Evolutionary conservation across 2,797 vertebrate genomes (phyloP).

Genomic region (Hydrolagus colliei): DNA sequence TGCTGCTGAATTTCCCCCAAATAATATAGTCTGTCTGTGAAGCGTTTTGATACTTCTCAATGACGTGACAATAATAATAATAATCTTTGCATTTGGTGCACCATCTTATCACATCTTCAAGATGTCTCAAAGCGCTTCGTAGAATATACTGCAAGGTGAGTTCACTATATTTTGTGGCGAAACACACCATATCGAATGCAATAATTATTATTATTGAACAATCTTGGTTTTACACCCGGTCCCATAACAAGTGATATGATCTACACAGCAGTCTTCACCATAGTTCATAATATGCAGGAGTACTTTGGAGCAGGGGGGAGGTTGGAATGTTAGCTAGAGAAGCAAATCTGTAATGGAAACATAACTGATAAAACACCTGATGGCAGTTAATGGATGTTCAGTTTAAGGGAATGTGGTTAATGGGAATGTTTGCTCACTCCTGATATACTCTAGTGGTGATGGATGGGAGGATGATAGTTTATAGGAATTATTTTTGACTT

Average conservation of each 20-base stretch:
- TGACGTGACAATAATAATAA: too few relatives aligned
- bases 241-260: neutral
- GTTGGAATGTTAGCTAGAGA: neutral
- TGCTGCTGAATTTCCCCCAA: neutral
- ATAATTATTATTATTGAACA: neutral
- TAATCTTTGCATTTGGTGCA: too few relatives aligned
- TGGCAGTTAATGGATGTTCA: neutral
- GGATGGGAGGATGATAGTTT: neutral
- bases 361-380: neutral
- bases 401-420: neutral
- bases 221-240: neutral
- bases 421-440: neutral
- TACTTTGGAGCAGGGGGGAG: neutral
- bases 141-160: too few relatives aligned
- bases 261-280: neutral
- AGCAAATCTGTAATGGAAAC: neutral
- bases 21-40: neutral
- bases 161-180: too few relatives aligned
- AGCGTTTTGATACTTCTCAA: too few relatives aligned
- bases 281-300: neutral
- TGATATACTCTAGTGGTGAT: slow-evolving; percentile 2
- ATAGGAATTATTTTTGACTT: neutral
- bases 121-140: too few relatives aligned
- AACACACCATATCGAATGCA: too few relatives aligned
- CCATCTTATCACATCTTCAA: too few relatives aligned